Evolutionary conservation across 2,797 vertebrate genomes (phyloP), one percentile per base, ranked within the genome.

Genomic region (Acanthornis magna): DNA sequence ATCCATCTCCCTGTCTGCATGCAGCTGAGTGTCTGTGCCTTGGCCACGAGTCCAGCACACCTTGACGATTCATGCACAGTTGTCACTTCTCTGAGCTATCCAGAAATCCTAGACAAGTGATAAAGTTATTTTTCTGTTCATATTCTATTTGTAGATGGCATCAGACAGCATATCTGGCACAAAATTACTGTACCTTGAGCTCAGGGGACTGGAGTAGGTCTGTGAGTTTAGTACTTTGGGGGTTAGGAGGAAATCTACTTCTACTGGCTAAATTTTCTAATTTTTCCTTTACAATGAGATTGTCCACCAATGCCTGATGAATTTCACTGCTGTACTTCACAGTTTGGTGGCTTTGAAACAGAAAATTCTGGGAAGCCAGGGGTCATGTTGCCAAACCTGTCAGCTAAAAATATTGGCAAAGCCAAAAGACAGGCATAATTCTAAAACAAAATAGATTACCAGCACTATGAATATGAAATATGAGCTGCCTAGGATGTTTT

Each of bases 1-100:
- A 16, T n/a, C 26, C 0, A 0, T n/a, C 25, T 61, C 0, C 0
- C 36, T 20, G 19, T 17, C 38, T 73, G 62, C 36, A 1, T 14
- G 34, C 40, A 55, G 19, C 2, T 30, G 42, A 73, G 10, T n/a
- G 11, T 48, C 53, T 75, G 23, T 34, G 36, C 51, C 55, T 89
- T 65, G 71, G 85, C 55, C 50, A 14, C 0, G 0, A 8, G 43
- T 62, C 55, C 51, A 29, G 53, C 16, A 57, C 22, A 72, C 62
- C 78, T 66, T 72, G 42, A 27, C 21, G 51, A 9, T 48, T 60
- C 29, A 16, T n/a, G 25, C 25, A 58, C 25, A 51, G 19, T 51
- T 94, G 51, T 51, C 63, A 45, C 25, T 58, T 88, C 36, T 73
- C 60, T 55, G 72, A 91, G 45, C 13, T 60, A 60, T 45, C 47